Evolutionary conservation across 2,797 vertebrate genomes (phyloP).

Genomic region (Bradypodion ventrale): DNA sequence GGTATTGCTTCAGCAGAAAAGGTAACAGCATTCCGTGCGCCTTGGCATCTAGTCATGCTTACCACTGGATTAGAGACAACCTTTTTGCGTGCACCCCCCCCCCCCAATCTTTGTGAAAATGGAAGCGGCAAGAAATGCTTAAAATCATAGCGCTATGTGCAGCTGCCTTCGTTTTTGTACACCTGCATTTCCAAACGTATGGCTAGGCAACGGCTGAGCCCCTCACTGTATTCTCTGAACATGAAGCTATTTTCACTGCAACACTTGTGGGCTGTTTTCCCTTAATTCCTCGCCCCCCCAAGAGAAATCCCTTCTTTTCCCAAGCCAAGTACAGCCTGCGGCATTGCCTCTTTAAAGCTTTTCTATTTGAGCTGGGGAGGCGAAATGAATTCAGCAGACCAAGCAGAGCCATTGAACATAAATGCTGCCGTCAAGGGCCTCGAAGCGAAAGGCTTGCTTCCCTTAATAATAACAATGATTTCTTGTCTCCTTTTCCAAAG

Average conservation of each 20-base stretch:
- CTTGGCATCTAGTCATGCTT: too few relatives aligned
- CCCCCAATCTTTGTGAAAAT: too few relatives aligned
- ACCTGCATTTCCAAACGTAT: background rate
- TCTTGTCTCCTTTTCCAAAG: constrained; percentile 73
- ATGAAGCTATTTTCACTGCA: constrained; percentile 11
- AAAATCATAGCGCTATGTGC: too few relatives aligned
- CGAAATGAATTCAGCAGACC: constrained; percentile 79
- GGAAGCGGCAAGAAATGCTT: too few relatives aligned
- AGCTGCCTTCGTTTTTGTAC: too few relatives aligned
- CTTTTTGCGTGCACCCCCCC: too few relatives aligned
- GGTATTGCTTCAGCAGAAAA: too few relatives aligned
- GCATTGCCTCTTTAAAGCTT: constrained; percentile 72
- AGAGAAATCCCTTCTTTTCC: constrained; percentile 45
- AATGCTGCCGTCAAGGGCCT: constrained; percentile 77
- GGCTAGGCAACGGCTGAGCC: background rate
- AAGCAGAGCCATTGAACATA: constrained; percentile 76
- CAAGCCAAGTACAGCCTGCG: constrained; percentile 51
- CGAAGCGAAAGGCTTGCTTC: constrained; percentile 65
- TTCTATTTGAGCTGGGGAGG: constrained; percentile 77
- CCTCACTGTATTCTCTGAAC: background rate
- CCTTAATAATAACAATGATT: constrained; percentile 68
- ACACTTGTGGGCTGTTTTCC: too few relatives aligned
- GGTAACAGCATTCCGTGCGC: too few relatives aligned
- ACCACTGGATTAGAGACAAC: too few relatives aligned
- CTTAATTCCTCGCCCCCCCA: constrained; percentile 24